Evolutionary conservation across 2,888 invertebrate genomes (phyloP), one percentile per base, ranked within the genome.

Genomic region (Apodemia duryi): DNA sequence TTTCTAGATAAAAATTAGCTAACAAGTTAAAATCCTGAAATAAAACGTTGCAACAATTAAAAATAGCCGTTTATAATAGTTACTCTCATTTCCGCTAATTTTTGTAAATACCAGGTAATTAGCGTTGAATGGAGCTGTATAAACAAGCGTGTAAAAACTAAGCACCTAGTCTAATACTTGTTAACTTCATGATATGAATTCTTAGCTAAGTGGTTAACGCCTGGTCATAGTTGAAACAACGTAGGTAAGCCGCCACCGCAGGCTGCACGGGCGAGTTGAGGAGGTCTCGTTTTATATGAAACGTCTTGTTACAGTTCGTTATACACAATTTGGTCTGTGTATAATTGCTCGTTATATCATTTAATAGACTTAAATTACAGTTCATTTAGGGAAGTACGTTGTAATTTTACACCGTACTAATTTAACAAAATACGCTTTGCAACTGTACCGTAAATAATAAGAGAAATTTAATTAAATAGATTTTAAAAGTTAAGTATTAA

Each of bases 361-460:
- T 73, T 78, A 77, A 79, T 80, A 73, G 76, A 76, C 74, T 54
- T 74, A 72, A 71, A 76, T 72, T 71, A 68, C 64, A 68, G 68
- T 70, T 67, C 66, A 70, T 71, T 70, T 68, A 71, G 67, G 70
- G 65, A 67, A 71, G 68, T 70, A 68, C 70, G 66, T 68, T 68
- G 67, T 70, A 68, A 71, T 70, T 71, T 67, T 35, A 43, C 43
- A 43, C 11, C 43, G 43, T 43, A 1, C 43, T 43, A 38, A 64
- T 32, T 64, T 61, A 60, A 54, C 41, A 63, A 46, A 64, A 61
- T 46, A 62, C 46, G 62, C 61, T 64, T 43, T 61, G 61, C 49
- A 61, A 61, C 61, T 61, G 64, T 64, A 38, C 49, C 51, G 64
- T 64, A 64, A 64, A 61, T 64, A 64, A 28, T 61, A 38, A 21